Conservation (phyloP, 2,797 vertebrate genomes). For the Triplophysa yarkandensis region DNA sequence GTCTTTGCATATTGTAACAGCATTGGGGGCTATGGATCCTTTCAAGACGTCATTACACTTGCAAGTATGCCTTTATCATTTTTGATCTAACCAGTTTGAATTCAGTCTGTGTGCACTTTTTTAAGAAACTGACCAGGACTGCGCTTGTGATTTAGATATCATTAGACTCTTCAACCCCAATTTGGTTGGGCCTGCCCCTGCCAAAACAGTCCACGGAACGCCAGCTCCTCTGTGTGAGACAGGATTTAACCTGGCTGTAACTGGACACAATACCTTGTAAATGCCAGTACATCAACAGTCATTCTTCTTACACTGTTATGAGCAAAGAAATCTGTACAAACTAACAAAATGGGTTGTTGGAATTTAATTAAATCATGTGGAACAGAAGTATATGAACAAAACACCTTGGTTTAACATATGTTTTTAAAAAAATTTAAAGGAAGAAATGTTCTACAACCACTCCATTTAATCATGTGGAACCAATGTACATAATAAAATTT, state of each 20-base stretch:
- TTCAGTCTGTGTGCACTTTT: background rate
- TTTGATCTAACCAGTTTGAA: background rate
- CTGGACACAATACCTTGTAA: conserved; percentile 81
- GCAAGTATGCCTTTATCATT: conserved; percentile 72
- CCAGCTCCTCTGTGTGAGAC: conserved; percentile 73
- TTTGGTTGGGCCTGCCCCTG: conserved; percentile 73
- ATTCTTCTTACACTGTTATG: background rate
- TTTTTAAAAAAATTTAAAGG: too few relatives aligned
- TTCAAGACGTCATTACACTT: conserved; percentile 79
- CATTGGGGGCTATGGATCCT: conserved; percentile 78
- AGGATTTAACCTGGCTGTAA: conserved; percentile 80
- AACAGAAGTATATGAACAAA: too few relatives aligned
- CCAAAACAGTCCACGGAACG: conserved; percentile 72
- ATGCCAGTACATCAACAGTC: conserved; percentile 25
- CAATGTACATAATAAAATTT: too few relatives aligned
- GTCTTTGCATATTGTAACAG: conserved; percentile 57
- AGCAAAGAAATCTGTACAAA: background rate
- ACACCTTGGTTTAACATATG: too few relatives aligned
- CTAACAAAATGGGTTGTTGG: too few relatives aligned
- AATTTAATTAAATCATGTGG: too few relatives aligned
- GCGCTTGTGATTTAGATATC: conserved; percentile 70
- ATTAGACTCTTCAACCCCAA: conserved; percentile 79
- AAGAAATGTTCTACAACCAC: too few relatives aligned
- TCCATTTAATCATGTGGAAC: too few relatives aligned
- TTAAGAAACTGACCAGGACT: background rate